These are phyloP conservation scores for Liodrosophila aerea DNA, from an alignment of 2,888 invertebrate genomes.

Conservation along the genomic window DNA sequence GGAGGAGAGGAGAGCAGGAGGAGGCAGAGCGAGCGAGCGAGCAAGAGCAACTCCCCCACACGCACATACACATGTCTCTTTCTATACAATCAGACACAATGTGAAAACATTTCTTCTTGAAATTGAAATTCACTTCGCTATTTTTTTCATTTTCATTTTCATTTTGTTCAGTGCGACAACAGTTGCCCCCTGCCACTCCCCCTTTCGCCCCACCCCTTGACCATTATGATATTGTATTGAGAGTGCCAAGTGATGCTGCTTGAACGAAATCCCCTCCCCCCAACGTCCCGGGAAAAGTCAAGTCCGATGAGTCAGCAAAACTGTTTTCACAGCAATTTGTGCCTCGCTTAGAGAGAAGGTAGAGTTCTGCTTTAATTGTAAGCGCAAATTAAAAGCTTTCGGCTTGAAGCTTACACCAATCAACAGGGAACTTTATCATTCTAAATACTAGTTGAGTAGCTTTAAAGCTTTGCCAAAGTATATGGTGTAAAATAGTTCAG, in stretches of 20 bases:
- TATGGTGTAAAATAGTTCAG: too few relatives aligned
- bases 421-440: too few relatives aligned
- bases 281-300: background rate
- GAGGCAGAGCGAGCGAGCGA: slow-evolving; percentile 6
- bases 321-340: slow-evolving; percentile 2
- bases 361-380: too few relatives aligned
- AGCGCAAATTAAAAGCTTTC: too few relatives aligned
- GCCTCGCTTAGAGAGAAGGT: too few relatives aligned
- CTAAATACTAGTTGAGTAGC: too few relatives aligned
- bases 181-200: slow-evolving; percentile 1
- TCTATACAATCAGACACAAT: slow-evolving; percentile 38
- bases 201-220: slow-evolving; percentile 19
- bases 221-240: slow-evolving; percentile 74
- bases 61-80: slow-evolving; percentile 12
- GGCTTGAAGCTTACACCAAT: too few relatives aligned
- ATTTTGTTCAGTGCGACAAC: slow-evolving; percentile 43
- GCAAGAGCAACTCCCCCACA: slow-evolving; percentile 28
- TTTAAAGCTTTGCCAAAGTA: too few relatives aligned
- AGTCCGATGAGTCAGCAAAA: slow-evolving; percentile 43
- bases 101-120: slow-evolving; percentile 53
- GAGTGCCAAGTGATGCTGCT: slow-evolving; percentile 67
- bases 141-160: slow-evolving; percentile 33
- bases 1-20: background rate
- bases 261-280: slow-evolving; percentile 30
- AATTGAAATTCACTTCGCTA: slow-evolving; percentile 72